Evolutionary conservation across 2,888 invertebrate species (phyloP).

Genomic region (Chymomyza amoena): DNA sequence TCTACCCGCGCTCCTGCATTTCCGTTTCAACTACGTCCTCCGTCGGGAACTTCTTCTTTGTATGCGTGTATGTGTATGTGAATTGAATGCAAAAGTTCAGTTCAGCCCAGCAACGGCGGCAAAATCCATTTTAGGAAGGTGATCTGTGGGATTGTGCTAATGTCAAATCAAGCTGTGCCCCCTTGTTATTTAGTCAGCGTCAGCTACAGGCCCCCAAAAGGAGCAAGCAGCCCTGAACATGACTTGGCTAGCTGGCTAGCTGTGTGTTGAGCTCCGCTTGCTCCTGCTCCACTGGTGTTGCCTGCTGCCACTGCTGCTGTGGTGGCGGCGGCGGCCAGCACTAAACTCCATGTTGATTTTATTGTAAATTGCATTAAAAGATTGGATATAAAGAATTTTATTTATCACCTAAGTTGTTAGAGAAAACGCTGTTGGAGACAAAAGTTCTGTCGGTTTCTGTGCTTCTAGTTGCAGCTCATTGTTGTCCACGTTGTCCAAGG

Average conservation of each 20-base stretch:
- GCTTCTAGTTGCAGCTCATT: conserved; percentile 19
- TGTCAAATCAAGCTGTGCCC: conserved; percentile 77
- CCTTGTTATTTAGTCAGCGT: conserved; percentile 65
- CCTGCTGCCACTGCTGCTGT: conserved; percentile 4
- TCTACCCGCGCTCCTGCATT: conserved; percentile 47
- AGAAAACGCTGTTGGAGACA: conserved; percentile 76
- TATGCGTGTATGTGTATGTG: conserved; percentile 9
- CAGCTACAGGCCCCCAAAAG: conserved; percentile 39
- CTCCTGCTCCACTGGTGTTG: neutral
- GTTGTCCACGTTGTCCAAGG: conserved; percentile 39
- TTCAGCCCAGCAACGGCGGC: conserved; percentile 47
- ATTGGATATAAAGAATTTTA: conserved; percentile 76
- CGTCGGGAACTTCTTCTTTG: conserved; percentile 31
- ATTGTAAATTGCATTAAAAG: conserved; percentile 76
- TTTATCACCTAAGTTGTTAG: conserved; percentile 76
- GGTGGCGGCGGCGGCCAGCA: conserved; percentile 33
- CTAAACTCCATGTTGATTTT: conserved; percentile 74
- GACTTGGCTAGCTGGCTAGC: neutral
- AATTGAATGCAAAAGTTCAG: neutral
- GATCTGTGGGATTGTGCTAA: conserved; percentile 76
- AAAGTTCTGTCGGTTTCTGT: conserved; percentile 47
- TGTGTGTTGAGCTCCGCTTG: neutral
- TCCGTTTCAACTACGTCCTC: conserved; percentile 44
- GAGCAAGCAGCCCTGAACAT: conserved; percentile 29
- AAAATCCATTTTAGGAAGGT: conserved; percentile 74